phyloP scores from a whole-genome alignment of 1,140 invertebrate species.

The Choristoneura fumiferana region DNA sequence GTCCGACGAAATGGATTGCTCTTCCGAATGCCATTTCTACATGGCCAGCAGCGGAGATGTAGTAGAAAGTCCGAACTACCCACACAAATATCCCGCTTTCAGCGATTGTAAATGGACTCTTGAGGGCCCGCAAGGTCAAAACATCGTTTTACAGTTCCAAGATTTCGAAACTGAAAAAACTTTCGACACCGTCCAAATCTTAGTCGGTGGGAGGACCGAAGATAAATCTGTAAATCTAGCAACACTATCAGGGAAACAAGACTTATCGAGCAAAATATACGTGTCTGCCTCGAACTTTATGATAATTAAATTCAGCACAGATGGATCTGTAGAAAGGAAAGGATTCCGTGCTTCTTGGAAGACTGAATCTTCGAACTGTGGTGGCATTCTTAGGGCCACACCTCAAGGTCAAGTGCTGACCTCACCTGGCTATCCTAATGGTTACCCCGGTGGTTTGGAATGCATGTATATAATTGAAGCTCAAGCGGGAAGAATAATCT shows the following conservation, averaged over 20 bases:
- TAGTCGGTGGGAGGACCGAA: slow-evolving; percentile 96
- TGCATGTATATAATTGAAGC: slow-evolving; percentile 95
- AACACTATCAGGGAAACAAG: slow-evolving; percentile 93
- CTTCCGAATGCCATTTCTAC: slow-evolving; percentile 92
- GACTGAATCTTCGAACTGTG: slow-evolving; percentile 94
- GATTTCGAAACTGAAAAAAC: slow-evolving; percentile 98
- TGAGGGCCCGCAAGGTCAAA: slow-evolving; percentile 96
- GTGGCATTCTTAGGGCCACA: slow-evolving; percentile 89
- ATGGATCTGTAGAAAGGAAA: slow-evolving; percentile 95
- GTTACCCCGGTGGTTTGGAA: slow-evolving; percentile 96
- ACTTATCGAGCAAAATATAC: slow-evolving; percentile 89
- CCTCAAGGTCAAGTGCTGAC: slow-evolving; percentile 90
- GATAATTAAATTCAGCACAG: slow-evolving; percentile 97
- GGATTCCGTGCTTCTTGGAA: slow-evolving; percentile 97
- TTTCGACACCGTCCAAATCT: slow-evolving; percentile 96
- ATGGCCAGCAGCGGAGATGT: slow-evolving; percentile 96
- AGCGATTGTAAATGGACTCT: slow-evolving; percentile 98
- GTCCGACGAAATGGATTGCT: slow-evolving; percentile 95
- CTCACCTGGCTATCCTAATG: slow-evolving; percentile 94
- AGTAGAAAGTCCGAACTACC: slow-evolving; percentile 96
- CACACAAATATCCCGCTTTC: slow-evolving; percentile 93
- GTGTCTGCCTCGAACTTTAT: slow-evolving; percentile 98
- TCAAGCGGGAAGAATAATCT: slow-evolving; percentile 91
- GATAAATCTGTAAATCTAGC: slow-evolving; percentile 94
- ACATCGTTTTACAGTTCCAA: slow-evolving; percentile 95